Percentiles rank a stretch among this genome's conserved stretches.
Conservation (phyloP, 2,888 invertebrate genomes). For the Drosophila neutralis region DNA sequence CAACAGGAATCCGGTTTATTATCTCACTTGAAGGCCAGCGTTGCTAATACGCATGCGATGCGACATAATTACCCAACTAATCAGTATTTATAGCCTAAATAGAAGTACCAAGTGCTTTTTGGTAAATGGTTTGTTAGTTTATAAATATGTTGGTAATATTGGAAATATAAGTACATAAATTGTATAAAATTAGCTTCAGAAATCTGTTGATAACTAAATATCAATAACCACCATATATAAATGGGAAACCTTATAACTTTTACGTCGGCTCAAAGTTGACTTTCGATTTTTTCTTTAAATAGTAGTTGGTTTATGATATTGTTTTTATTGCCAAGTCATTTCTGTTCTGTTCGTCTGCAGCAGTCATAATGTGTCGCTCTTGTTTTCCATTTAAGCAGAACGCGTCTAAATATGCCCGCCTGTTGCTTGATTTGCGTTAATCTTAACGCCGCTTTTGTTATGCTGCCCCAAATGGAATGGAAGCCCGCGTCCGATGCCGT, state of each 20-base stretch:
- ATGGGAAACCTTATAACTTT: constrained; percentile 5
- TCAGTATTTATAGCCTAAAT: not conserved
- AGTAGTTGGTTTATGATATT: constrained; percentile 7
- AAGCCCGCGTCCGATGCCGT: constrained; percentile 33
- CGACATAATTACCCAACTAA: not conserved
- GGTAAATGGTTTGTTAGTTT: not conserved
- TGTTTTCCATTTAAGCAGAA: constrained; percentile 36
- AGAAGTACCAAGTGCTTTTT: not conserved
- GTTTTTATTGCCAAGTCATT: constrained; percentile 5
- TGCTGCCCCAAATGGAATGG: constrained; percentile 39
- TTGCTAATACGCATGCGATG: not conserved
- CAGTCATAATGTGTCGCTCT: constrained; percentile 45
- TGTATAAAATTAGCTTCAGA: not conserved
- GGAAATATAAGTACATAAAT: not conserved
- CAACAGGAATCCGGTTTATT: not conserved
- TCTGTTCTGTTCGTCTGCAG: constrained; percentile 4
- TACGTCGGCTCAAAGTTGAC: not conserved
- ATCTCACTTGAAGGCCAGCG: not conserved
- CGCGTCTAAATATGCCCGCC: constrained; percentile 48
- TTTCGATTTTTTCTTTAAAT: constrained; percentile 10
- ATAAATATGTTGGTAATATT: not conserved
- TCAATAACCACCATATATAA: constrained; percentile 3
- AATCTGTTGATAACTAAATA: not conserved
- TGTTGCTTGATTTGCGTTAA: constrained; percentile 64
- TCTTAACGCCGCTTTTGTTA: constrained; percentile 59